Evolutionary conservation across 2,888 invertebrate genomes (phyloP).

Genomic region (Chorisops tibialis): DNA sequence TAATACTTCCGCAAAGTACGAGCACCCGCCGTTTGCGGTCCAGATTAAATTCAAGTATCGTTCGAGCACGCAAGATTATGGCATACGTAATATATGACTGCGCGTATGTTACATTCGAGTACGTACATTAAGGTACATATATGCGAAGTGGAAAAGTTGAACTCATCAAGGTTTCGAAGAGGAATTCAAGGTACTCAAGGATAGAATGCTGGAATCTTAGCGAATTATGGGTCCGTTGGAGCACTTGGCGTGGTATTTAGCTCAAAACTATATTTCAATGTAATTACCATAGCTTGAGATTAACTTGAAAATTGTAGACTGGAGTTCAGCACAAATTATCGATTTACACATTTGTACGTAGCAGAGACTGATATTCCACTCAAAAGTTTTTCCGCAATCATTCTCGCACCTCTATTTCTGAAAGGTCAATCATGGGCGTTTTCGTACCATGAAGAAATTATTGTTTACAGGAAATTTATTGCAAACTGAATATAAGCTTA

Average conservation of each 20-base stretch:
- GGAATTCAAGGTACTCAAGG: conserved; percentile 23
- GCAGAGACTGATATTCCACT: too few species aligned
- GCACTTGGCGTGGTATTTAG: too few species aligned
- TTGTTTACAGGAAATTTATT: too few species aligned
- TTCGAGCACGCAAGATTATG: background rate
- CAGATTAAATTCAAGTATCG: background rate
- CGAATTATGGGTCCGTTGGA: too few species aligned
- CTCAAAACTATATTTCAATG: too few species aligned
- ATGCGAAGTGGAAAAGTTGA: conserved; percentile 6
- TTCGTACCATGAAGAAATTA: background rate
- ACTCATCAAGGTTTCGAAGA: conserved; percentile 15
- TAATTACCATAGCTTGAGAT: too few species aligned
- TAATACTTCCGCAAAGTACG: conserved; percentile 7
- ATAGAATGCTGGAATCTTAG: conserved; percentile 2
- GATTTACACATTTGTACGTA: too few species aligned
- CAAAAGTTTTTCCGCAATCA: too few species aligned
- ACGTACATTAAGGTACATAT: background rate
- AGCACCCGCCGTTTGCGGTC: background rate
- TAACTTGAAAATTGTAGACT: too few species aligned
- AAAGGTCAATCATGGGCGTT: conserved; percentile 20
- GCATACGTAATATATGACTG: background rate
- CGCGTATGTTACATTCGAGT: background rate
- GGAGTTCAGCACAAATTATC: too few species aligned
- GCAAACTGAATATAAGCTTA: too few species aligned
- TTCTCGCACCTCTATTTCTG: conserved; percentile 11